These are phyloP conservation scores for Artibeus lituratus DNA, from an alignment of 2,797 vertebrate species.

Conservation along the genomic window DNA sequence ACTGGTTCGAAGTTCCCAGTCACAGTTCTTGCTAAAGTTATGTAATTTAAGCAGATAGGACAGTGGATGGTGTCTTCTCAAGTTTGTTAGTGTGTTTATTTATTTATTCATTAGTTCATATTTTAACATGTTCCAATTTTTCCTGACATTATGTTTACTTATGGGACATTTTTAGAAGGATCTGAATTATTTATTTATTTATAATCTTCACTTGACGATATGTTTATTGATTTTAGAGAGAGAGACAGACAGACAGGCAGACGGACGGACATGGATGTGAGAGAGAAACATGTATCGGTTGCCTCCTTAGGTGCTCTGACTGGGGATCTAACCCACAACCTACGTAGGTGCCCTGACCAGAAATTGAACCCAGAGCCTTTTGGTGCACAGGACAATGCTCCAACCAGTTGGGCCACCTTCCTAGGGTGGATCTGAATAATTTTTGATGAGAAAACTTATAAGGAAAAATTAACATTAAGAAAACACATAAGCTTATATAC, in stretches of 20 bases:
- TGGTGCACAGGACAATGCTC: neutral
- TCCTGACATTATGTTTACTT: neutral
- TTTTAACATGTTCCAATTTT: neutral
- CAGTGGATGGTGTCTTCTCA: neutral
- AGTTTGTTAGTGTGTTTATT: neutral
- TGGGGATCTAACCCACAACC: neutral
- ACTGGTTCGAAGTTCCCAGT: neutral
- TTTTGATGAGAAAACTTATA: slow-evolving; percentile 13
- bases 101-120: neutral
- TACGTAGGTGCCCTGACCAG: neutral
- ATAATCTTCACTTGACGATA: neutral
- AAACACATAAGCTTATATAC: neutral
- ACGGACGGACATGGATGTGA: neutral
- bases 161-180: neutral
- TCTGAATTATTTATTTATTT: neutral
- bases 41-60: neutral
- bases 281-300: neutral
- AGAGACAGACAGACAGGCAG: neutral
- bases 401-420: neutral
- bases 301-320: neutral
- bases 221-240: neutral
- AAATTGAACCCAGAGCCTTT: neutral
- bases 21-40: neutral
- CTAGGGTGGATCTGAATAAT: neutral
- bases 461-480: slow-evolving; percentile 16